Evolutionary conservation across 2,113 vertebrate species (phyloP).

Genomic region (Nycticorax nycticorax): DNA sequence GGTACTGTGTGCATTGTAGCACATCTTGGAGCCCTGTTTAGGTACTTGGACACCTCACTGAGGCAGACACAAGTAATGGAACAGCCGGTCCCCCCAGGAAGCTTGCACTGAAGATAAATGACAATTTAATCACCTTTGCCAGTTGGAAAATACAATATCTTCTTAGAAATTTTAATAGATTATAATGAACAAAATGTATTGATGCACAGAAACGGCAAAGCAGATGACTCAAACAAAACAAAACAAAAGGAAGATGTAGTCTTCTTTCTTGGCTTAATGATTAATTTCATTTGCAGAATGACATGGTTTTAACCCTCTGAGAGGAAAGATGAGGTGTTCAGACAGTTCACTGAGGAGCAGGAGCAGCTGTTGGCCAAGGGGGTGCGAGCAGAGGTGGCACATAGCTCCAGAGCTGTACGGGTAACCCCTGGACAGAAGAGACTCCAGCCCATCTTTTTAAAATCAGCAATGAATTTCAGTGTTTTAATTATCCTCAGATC

Average conservation of each 20-base stretch:
- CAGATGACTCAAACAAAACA: not conserved
- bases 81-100: not conserved
- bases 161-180: not conserved
- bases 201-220: not conserved
- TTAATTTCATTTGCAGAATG: not conserved
- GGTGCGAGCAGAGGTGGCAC: rapidly evolving
- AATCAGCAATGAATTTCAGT: not conserved
- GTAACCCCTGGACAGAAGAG: not conserved
- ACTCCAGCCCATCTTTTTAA: not conserved
- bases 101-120: not conserved
- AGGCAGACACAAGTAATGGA: not conserved
- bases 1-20: not conserved
- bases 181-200: not conserved
- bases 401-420: not conserved
- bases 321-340: not conserved
- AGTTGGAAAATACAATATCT: not conserved
- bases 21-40: not conserved
- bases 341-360: not conserved
- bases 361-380: not conserved
- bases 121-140: not conserved
- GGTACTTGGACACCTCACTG: not conserved
- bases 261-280: not conserved
- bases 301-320: not conserved
- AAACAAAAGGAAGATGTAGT: not conserved
- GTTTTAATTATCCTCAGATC: not conserved